Base-by-base conservation (phyloP, 2,797 vertebrate species). In the Sebastes iracundus region DNA sequence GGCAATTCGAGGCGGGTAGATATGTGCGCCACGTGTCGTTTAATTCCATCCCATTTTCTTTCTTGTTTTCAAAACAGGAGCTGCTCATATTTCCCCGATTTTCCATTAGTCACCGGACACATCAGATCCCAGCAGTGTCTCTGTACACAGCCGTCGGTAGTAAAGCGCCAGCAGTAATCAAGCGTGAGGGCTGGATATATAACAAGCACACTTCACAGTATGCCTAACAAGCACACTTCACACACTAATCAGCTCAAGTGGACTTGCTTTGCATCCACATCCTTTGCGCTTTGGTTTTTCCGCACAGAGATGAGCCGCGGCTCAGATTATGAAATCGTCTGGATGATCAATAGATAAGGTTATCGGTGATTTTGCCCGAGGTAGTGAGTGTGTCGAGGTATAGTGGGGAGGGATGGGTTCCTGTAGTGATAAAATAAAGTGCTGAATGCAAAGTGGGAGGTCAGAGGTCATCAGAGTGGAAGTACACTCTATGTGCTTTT, bases 211-310 rank as follows among this genome's bases (percentile, higher is more conserved):
- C 88, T 90, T 87, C 90, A 91, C 86, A 83, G 88, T 90, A 65
- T 79, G 83, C 78, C 89, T 89, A 92, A 94, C 90, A 92, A 92
- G 90, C 75, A 62, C 89, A 93, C 93, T 92, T 89, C 90, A 92
- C 91, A 85, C 86, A 85, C 89, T 93, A 91, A 94, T 93, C 91
- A 91, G 87, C 87, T 93, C 30, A 63, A 93, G 93, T 89, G 88
- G 89, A 93, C 90, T 81, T 79, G 20, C 49, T n/a, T 65, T 46
- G 82, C 85, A 81, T 89, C 80, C 80, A 73, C 81, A 66, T 82
- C 79, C 82, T 69, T 10, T 3, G 76, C 53, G 9, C 86, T 83
- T 56, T 42, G 38, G 64, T 69, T 75, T 46, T 85, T 72, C 32
- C 16, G 46, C 33, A 14, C 38, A 27, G 66, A 79, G 42, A 61